A percentile compares a stretch with the other conserved stretches of the same genome.
Conservation (phyloP, 1,140 invertebrate genomes). For the Sycophila sp. region DNA sequence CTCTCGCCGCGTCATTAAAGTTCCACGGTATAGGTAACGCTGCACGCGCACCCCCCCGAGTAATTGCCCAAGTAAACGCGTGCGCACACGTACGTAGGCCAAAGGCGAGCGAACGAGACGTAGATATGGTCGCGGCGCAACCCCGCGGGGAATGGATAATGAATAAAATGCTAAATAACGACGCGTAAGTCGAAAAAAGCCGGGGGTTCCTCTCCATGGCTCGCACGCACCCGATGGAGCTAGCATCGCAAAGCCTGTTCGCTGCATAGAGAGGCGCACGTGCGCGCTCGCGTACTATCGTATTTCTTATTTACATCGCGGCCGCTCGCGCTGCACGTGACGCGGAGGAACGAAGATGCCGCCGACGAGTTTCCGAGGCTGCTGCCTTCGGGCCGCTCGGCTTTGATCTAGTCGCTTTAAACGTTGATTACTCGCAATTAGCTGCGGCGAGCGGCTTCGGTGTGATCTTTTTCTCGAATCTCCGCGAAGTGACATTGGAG, state of each 20-base stretch:
- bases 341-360: conserved; percentile 22
- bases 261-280: conserved; percentile 1
- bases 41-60: conserved; percentile 2
- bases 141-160: conserved; percentile 41
- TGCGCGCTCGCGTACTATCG: conserved; percentile 43
- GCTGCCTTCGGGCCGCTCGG: conserved; percentile 15
- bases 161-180: conserved; percentile 53
- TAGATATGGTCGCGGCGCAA: conserved; percentile 23
- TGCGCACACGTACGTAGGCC: neutral
- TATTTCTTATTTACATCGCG: conserved; percentile 42
- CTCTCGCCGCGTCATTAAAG: conserved; percentile 40
- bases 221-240: conserved; percentile 33
- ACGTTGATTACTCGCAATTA: conserved; percentile 41
- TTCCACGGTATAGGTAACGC: conserved; percentile 16
- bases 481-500: conserved; percentile 30
- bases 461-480: conserved; percentile 26
- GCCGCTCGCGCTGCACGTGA: neutral
- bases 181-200: too few species aligned
- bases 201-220: too few species aligned
- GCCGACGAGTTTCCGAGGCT: neutral
- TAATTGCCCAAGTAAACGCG: conserved; percentile 28
- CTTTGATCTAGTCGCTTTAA: conserved; percentile 40
- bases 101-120: neutral
- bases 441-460: neutral
- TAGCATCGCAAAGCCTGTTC: too few species aligned